Base-by-base conservation (phyloP, 2,888 invertebrate species). In the Lasius fuliginosus region DNA sequence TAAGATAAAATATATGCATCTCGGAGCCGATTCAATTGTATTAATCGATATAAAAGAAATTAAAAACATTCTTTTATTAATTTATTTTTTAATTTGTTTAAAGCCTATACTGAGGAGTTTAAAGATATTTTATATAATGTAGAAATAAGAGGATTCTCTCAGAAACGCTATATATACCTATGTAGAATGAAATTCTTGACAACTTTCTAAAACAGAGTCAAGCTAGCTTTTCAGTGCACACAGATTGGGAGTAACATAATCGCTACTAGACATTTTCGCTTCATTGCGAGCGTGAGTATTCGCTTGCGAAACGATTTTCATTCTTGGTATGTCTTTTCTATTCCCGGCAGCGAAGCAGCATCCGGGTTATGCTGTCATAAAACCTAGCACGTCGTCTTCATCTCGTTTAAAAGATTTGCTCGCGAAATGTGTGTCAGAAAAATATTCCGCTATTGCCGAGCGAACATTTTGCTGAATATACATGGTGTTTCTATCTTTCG, bases 401-500 rank as follows among this genome's bases (percentile, higher is more conserved):
- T 81, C 73, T 60, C 60, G 36, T 81, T 81, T 81, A 81, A 81
- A 73, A 60, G 73, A 81, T 81, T 73, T 73, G 60, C 79, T 73
- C 60, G 60, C 36, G 46, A 81, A 81, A 81, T 73, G 73, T 81
- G 73, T 73, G 79, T 73, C 79, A 81, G 60, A 62, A 73, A 81
- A 81, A 81, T 81, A 81, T 73, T 33, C 60, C 12, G 18, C 42
- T 60, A 73, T 73, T 36, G 73, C 36, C 18, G 49, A 73, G 36
- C 60, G 18, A 81, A 71, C 46, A 60, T 81, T 81, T 73, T 27
- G 33, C 46, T 81, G 60, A 73, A 81, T 73, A 81, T 73, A 79
- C 79, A 73, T 40, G n/a, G 23, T 79, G 36, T 33, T 27, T n/a
- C 11, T 42, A 46, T 23, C 3, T 73, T 40, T 23, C n/a, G 60